Percentiles rank a stretch among this genome's conserved stretches.
Evolutionary conservation across 2,888 invertebrate genomes (phyloP).

Genomic region (Lymantria monacha): DNA sequence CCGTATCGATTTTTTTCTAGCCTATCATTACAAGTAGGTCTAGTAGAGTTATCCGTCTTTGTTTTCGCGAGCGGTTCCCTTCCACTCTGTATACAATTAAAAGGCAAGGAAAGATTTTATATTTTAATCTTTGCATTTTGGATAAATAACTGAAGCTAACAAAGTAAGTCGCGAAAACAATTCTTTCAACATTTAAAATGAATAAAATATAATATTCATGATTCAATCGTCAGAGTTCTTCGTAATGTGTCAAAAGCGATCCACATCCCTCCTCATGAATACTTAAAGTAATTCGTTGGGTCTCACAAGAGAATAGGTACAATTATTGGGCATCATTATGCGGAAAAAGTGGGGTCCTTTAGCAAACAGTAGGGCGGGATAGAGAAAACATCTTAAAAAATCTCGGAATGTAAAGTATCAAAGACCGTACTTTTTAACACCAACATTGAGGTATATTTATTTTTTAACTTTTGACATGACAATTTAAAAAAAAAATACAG

Average conservation of each 20-base stretch:
- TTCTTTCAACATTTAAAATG: conserved; percentile 9
- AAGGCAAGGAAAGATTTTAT: too few species aligned
- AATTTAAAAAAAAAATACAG: too few species aligned
- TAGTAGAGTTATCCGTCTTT: too few species aligned
- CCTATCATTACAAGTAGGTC: too few species aligned
- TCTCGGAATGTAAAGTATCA: conserved; percentile 13
- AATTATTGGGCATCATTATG: conserved; percentile 45
- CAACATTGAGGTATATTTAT: neutral
- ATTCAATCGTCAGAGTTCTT: conserved; percentile 17
- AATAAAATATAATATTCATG: conserved; percentile 25
- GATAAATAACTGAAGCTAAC: too few species aligned
- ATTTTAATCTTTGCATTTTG: too few species aligned
- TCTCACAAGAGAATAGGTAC: conserved; percentile 27
- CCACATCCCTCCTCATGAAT: conserved; percentile 28
- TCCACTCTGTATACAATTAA: too few species aligned
- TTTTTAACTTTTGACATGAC: too few species aligned
- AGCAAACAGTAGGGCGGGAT: conserved; percentile 36
- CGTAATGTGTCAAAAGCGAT: conserved; percentile 35
- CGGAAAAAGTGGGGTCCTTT: conserved; percentile 33
- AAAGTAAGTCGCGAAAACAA: conserved; percentile 1
- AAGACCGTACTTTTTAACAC: conserved; percentile 5
- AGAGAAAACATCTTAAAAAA: conserved; percentile 30
- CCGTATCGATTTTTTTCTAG: too few species aligned
- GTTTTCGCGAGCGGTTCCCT: too few species aligned
- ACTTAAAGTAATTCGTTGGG: conserved; percentile 31